Conservation (phyloP, 2,113 vertebrate genomes). For the Lethenteron camtschaticum region DNA sequence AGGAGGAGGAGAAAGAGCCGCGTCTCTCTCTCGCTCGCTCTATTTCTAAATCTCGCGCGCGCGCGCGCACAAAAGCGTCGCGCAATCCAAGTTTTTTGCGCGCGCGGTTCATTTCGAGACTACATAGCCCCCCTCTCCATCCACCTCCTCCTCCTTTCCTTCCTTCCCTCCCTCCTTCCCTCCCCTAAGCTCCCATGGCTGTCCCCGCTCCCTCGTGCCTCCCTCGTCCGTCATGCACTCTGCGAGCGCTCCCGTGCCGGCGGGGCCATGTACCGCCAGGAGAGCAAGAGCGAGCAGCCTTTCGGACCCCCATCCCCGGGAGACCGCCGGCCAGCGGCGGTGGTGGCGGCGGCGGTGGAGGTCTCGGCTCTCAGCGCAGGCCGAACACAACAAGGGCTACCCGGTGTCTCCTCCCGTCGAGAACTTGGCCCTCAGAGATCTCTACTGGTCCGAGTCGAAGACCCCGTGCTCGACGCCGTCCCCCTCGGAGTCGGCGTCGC, state of each 20-base stretch:
- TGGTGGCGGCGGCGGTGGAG: background rate
- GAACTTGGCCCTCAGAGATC: conserved; percentile 5
- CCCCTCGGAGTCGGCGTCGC: conserved; percentile 52
- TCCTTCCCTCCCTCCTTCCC: conserved; percentile 14
- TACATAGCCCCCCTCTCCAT: conserved; percentile 9
- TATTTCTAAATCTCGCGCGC: too few relatives aligned
- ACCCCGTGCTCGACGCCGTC: conserved; percentile 28
- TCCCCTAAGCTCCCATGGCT: conserved; percentile 40
- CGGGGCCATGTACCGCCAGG: conserved; percentile 11
- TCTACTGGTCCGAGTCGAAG: conserved; percentile 1
- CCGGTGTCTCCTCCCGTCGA: background rate
- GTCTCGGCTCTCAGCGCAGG: background rate
- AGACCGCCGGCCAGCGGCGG: background rate
- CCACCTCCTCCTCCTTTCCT: conserved; percentile 13
- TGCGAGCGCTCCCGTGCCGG: conserved; percentile 44
- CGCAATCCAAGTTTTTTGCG: too few relatives aligned
- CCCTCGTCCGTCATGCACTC: conserved; percentile 24
- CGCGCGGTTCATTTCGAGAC: background rate
- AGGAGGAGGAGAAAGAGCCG: too few relatives aligned
- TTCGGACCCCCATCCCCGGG: conserved; percentile 29
- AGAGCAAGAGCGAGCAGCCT: conserved; percentile 7
- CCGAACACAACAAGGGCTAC: conserved; percentile 4
- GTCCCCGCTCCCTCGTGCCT: conserved; percentile 76
- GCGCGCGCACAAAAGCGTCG: too few relatives aligned
- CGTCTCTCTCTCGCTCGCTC: too few relatives aligned